phyloP scores from a whole-genome alignment of 2,113 vertebrate genomes.

The Phrynocephalus versicolor region DNA sequence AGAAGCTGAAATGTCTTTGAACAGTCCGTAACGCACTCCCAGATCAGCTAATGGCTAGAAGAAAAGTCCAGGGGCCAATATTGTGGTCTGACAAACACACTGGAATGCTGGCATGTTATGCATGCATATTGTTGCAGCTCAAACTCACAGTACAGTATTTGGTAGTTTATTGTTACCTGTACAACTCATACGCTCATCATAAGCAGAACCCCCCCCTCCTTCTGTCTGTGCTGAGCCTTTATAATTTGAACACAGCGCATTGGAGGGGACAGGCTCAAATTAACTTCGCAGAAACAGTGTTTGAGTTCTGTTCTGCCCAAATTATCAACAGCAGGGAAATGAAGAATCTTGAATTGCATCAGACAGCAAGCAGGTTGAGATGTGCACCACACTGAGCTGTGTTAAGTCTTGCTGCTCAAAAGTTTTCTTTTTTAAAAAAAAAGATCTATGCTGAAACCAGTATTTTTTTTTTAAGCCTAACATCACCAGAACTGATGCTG shows the following conservation, averaged over 20 bases:
- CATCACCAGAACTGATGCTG: slow-evolving; percentile 29
- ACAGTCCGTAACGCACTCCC: background rate
- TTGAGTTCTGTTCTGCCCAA: slow-evolving; percentile 54
- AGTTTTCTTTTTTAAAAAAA: slow-evolving; percentile 17
- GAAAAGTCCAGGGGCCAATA: background rate
- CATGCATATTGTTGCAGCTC: background rate
- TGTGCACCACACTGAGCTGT: slow-evolving; percentile 57
- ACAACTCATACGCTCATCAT: background rate
- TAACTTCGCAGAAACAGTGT: slow-evolving; percentile 52
- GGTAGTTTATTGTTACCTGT: background rate
- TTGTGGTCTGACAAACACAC: background rate
- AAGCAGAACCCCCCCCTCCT: slow-evolving; percentile 28
- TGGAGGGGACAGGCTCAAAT: slow-evolving; percentile 51
- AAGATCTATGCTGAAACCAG: slow-evolving; percentile 6
- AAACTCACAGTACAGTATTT: background rate
- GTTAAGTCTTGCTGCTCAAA: slow-evolving; percentile 50
- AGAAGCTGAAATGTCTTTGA: background rate
- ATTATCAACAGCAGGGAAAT: slow-evolving; percentile 67
- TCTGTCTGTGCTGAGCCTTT: background rate
- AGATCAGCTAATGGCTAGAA: background rate
- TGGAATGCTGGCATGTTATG: background rate
- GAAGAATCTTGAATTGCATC: slow-evolving; percentile 57
- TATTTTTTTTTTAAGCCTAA: background rate
- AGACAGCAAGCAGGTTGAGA: slow-evolving; percentile 61
- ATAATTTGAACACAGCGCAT: slow-evolving; percentile 11